A percentile compares a stretch with the other conserved stretches of the same genome.
These are phyloP conservation scores for Falco novaeseelandiae DNA, from an alignment of 2,797 vertebrate species.

Conservation along the genomic window DNA sequence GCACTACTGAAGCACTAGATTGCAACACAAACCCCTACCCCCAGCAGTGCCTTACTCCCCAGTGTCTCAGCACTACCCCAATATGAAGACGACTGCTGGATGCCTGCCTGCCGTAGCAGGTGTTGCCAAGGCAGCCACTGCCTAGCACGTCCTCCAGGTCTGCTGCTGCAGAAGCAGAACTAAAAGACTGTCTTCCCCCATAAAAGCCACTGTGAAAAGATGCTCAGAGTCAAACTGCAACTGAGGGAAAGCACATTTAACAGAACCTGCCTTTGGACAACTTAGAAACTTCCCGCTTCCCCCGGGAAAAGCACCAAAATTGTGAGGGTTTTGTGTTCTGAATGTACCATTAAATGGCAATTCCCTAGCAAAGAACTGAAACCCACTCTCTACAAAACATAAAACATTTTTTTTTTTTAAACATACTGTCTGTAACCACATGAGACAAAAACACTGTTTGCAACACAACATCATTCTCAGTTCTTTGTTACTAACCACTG, in stretches of 20 bases:
- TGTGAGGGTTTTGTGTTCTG: not conserved
- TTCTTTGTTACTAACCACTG: conserved; percentile 6
- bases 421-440: not conserved
- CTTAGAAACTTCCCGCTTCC: not conserved
- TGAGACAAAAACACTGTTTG: not conserved
- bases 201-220: not conserved
- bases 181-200: not conserved
- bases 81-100: not conserved
- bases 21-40: not conserved
- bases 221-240: not conserved
- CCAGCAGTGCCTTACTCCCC: not conserved
- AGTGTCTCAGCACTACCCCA: too few species aligned
- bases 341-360: not conserved
- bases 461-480: not conserved
- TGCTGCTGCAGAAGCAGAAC: not conserved
- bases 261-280: not conserved
- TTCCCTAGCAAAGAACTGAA: not conserved
- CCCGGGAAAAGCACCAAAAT: not conserved
- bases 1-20: not conserved
- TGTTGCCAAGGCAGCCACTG: not conserved
- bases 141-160: not conserved
- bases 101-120: accelerated
- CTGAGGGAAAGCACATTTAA: not conserved
- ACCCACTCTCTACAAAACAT: not conserved
- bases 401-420: not conserved